Percentiles rank a stretch among this genome's conserved stretches.
Conservation (phyloP, 2,888 invertebrate species). For the Conops quadrifasciatus region DNA sequence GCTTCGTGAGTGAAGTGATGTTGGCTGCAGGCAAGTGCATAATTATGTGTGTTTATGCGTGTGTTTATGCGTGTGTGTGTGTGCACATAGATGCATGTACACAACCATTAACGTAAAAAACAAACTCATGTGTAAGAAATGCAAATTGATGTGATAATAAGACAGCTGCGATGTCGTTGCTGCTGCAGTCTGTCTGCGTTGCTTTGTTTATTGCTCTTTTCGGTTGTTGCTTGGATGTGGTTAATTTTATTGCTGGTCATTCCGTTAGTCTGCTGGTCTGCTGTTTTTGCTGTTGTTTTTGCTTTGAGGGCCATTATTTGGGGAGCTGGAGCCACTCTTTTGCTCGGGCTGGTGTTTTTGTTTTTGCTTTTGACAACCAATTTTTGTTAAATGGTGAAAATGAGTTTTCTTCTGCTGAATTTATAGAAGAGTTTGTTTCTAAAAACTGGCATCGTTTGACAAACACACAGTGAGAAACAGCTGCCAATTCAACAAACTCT, state of each 20-base stretch:
- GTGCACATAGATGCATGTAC: not conserved
- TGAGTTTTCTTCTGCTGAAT: conserved; percentile 16
- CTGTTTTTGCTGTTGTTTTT: conserved; percentile 4
- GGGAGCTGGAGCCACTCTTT: conserved; percentile 27
- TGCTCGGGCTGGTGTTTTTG: conserved; percentile 2
- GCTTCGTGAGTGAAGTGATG: not conserved
- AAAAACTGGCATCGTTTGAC: not conserved
- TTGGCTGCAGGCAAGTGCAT: not conserved
- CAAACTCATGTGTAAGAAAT: conserved; percentile 25
- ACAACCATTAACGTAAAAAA: conserved; percentile 12
- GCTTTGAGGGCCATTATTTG: conserved; percentile 24
- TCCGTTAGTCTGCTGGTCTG: conserved; percentile 16
- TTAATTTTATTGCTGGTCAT: conserved; percentile 1
- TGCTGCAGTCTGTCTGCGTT: conserved; percentile 6
- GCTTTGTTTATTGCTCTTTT: conserved; percentile 10
- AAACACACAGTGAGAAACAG: not conserved
- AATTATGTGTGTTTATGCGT: not conserved
- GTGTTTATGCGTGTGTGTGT: conserved; percentile 2
- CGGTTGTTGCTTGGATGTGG: not conserved
- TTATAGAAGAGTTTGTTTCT: not conserved
- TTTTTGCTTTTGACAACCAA: conserved; percentile 17
- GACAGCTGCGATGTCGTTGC: conserved; percentile 25
- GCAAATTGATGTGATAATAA: conserved; percentile 36
- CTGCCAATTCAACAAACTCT: not conserved
- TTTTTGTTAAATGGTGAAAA: conserved; percentile 29